A percentile compares a stretch with the other conserved stretches of the same genome.
Evolutionary conservation across 2,113 vertebrate species (phyloP).

Genomic region (Bagarius yarrelli): DNA sequence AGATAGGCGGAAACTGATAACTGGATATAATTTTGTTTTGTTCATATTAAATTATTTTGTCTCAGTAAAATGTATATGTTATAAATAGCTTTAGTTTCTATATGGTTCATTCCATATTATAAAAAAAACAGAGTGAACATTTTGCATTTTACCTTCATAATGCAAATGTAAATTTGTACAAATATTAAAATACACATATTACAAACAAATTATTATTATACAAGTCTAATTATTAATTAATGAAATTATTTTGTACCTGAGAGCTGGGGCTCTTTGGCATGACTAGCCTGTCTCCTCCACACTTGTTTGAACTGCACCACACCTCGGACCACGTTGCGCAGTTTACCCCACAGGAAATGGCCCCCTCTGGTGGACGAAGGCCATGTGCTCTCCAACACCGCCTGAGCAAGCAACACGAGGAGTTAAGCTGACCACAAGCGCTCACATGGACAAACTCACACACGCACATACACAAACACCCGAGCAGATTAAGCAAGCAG

Average conservation of each 20-base stretch:
- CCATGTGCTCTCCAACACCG: conserved; percentile 97
- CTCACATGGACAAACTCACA: background rate
- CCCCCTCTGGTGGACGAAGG: conserved; percentile 93
- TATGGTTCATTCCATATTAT: background rate
- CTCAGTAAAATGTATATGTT: background rate
- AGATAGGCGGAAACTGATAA: background rate
- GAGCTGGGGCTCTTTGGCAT: conserved; percentile 71
- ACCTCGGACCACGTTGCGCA: conserved; percentile 90
- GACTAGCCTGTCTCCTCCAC: conserved; percentile 77
- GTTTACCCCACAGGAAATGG: conserved; percentile 94
- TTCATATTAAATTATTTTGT: background rate
- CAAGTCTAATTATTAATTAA: too few species aligned
- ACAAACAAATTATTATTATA: background rate
- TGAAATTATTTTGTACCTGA: conserved; percentile 78
- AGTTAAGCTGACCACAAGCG: background rate
- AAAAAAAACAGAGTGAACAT: background rate
- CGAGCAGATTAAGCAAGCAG: conserved; percentile 41
- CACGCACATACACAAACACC: background rate
- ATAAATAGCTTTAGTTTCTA: background rate
- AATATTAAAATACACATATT: background rate
- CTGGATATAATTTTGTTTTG: background rate
- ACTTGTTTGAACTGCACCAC: conserved; percentile 90
- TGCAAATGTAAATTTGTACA: background rate
- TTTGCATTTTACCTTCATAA: background rate
- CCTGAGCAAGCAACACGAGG: conserved; percentile 69